Conservation (phyloP, 1,140 invertebrate species). For the Drosophila mayri region DNA sequence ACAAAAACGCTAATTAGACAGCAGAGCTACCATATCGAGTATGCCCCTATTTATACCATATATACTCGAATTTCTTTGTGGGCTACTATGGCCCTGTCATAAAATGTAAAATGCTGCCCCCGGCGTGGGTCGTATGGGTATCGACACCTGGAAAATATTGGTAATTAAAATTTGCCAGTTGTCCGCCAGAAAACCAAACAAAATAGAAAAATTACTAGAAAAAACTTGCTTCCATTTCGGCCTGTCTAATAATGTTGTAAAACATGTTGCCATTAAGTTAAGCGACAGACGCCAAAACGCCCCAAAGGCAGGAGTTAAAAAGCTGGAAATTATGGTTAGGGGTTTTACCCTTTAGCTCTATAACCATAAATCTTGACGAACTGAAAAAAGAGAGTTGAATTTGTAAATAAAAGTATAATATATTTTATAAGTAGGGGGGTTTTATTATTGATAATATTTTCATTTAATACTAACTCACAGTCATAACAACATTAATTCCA, state of each 20-base stretch:
- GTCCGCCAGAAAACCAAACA: slow-evolving; percentile 17
- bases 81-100: slow-evolving; percentile 59
- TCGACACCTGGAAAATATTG: slow-evolving; percentile 79
- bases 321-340: slow-evolving; percentile 3
- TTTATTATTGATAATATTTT: background rate
- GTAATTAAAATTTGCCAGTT: slow-evolving; percentile 77
- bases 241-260: slow-evolving; percentile 81
- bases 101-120: slow-evolving; percentile 67
- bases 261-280: slow-evolving; percentile 76
- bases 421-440: background rate
- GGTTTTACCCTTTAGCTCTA: slow-evolving; percentile 36
- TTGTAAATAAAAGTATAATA: background rate
- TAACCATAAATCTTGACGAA: slow-evolving; percentile 15
- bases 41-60: slow-evolving; percentile 14
- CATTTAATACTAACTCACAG: too few relatives aligned
- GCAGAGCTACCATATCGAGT: slow-evolving; percentile 53
- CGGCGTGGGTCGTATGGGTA: slow-evolving; percentile 62
- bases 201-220: slow-evolving; percentile 9
- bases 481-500: background rate
- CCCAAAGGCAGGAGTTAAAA: slow-evolving; percentile 47
- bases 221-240: slow-evolving; percentile 37
- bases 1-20: slow-evolving; percentile 73
- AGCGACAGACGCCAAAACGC: slow-evolving; percentile 63
- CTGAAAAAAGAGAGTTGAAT: background rate
- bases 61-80: slow-evolving; percentile 30